These are phyloP conservation scores for Talpa occidentalis DNA, from an alignment of 2,113 vertebrate genomes.

Conservation along the genomic window DNA sequence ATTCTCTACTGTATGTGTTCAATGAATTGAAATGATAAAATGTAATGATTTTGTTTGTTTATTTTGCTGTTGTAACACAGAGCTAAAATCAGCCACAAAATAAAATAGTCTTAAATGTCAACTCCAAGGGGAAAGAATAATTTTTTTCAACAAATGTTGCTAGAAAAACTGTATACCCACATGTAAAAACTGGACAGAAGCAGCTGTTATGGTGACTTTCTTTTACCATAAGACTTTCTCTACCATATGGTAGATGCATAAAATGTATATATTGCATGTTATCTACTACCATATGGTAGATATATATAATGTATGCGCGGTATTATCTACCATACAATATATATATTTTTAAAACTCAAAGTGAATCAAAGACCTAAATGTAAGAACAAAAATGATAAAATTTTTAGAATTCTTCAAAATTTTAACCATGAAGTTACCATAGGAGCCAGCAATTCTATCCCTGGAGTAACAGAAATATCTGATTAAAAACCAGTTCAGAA, in stretches of 20 bases:
- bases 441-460: not conserved
- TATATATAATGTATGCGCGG: too few species aligned
- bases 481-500: not conserved
- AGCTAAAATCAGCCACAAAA: constrained; percentile 11
- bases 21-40: constrained; percentile 22
- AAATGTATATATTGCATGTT: not conserved
- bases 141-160: not conserved
- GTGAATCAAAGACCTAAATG: not conserved
- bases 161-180: not conserved
- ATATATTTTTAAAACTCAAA: not conserved
- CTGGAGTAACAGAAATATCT: constrained; percentile 16
- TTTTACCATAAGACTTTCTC: too few species aligned
- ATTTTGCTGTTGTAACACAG: not conserved
- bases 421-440: not conserved
- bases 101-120: not conserved
- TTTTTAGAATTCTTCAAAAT: constrained; percentile 4
- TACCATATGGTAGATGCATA: too few species aligned
- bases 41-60: not conserved
- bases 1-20: not conserved
- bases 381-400: not conserved
- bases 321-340: not conserved
- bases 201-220: too few species aligned
- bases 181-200: not conserved
- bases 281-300: too few species aligned
- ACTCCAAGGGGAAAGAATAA: not conserved